Base-by-base conservation (phyloP, 1,140 invertebrate species). In the Prorops nasuta region DNA sequence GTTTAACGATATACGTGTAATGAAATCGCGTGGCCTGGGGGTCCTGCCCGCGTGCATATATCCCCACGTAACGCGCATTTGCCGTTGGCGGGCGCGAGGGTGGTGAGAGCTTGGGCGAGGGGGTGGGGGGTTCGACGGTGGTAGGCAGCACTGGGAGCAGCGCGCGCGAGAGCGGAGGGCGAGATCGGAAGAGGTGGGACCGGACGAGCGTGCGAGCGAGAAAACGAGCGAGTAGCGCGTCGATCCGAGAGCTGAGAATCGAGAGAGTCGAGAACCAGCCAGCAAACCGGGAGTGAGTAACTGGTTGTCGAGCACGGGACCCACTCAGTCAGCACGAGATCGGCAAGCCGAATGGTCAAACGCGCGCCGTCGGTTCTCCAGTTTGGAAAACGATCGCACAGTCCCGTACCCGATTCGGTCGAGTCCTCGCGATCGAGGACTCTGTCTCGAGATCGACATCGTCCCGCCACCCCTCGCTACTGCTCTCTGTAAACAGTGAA, bases 321-420 rank as follows among this genome's bases (percentile, higher is more conserved):
- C 60, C 63, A 66, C 69, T 73, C 74, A 76, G 75, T 77, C 70
- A 73, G 56, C 69, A 75, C 72, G 68, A 76, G 73, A 74, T 75
- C 73, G 73, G 70, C 73, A 67, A 75, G 65, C 69, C 64, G 73
- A 73, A 75, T 75, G 72, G 73, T 76, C 69, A 70, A 71, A 56
- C 57, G 64, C 61, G 58, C 57, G 57, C 53, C 58, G 53, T 48
- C 56, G 36, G 18, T 49, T 47, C 56, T 51, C 49, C 31, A 22
- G 52, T 47, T 55, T 48, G 41, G 44, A 59, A 56, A n/a, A n/a
- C n/a, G n/a, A n/a, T n/a, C n/a, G n/a, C n/a, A n/a, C n/a, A n/a
- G n/a, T n/a, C n/a, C n/a, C n/a, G n/a, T 24, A 16, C 7, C n/a
- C 32, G 32, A 39, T 17, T 37, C n/a, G n/a, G 35, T 32, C 35